phyloP scores from a whole-genome alignment of 2,888 invertebrate species.

The Pediacus dermestoides region DNA sequence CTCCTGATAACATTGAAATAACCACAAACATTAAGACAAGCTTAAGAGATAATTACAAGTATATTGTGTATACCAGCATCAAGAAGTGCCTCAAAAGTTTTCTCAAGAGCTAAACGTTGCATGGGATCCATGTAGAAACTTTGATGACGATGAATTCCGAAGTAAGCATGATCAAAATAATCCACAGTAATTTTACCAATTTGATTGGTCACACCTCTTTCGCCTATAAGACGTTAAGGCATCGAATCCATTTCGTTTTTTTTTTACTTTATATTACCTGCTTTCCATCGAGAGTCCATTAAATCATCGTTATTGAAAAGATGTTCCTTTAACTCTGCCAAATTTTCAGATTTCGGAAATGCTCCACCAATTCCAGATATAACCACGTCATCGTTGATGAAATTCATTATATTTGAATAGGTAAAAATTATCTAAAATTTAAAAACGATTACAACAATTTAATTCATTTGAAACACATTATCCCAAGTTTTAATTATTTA shows the following conservation, averaged over 20 bases:
- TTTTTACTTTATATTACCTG: constrained; percentile 32
- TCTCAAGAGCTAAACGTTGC: constrained; percentile 48
- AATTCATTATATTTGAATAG: too few species aligned
- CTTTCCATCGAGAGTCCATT: constrained; percentile 41
- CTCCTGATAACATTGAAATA: constrained; percentile 49
- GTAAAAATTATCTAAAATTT: too few species aligned
- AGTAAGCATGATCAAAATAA: constrained; percentile 50
- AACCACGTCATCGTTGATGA: constrained; percentile 44
- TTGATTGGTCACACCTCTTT: constrained; percentile 42
- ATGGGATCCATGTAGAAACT: constrained; percentile 51
- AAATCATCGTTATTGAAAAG: constrained; percentile 48
- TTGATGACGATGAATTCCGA: constrained; percentile 51
- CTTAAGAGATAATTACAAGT: constrained; percentile 1
- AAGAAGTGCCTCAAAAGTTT: constrained; percentile 50
- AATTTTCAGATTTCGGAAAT: constrained; percentile 59
- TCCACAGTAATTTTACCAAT: constrained; percentile 43
- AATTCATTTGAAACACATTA: too few species aligned
- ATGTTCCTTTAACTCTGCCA: constrained; percentile 57
- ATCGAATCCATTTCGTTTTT: too few species aligned
- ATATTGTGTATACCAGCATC: constrained; percentile 51
- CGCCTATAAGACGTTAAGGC: constrained; percentile 33
- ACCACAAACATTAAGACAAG: constrained; percentile 44
- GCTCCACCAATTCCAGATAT: constrained; percentile 55
- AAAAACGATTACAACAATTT: too few species aligned
- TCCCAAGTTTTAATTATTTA: too few species aligned